Evolutionary conservation across 23 tunicate genomes (phyloP).

Genomic region (Aplidium turbinatum): DNA sequence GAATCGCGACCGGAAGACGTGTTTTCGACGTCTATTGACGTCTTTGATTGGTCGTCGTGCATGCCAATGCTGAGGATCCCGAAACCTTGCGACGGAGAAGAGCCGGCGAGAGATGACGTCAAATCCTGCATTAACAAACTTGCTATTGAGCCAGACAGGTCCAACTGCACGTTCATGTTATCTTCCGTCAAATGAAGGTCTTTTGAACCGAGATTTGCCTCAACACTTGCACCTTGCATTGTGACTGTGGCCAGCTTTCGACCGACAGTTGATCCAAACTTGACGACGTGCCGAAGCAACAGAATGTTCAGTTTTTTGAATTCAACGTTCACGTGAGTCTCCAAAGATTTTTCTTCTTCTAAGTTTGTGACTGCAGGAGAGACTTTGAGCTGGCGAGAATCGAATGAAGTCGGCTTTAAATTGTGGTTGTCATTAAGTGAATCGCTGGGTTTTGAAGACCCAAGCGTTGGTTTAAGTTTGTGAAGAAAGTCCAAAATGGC

Average conservation of each 20-base stretch:
- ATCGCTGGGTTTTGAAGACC: neutral
- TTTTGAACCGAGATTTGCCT: slow-evolving; percentile 14
- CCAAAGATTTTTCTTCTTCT: slow-evolving; percentile 10
- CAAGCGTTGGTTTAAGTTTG: slow-evolving; percentile 36
- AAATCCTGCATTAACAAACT: slow-evolving; percentile 75
- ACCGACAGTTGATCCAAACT: slow-evolving; percentile 34
- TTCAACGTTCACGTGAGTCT: slow-evolving; percentile 45
- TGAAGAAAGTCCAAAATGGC: slow-evolving; percentile 70
- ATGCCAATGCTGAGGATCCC: slow-evolving; percentile 56
- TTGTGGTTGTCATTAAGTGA: no score
- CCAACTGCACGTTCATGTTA: neutral
- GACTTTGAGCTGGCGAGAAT: no score
- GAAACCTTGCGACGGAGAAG: slow-evolving; percentile 15
- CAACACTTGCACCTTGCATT: slow-evolving; percentile 65
- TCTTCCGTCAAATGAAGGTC: neutral
- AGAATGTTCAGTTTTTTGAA: slow-evolving; percentile 74
- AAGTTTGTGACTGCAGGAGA: no score
- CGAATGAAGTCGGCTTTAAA: no score
- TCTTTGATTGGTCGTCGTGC: slow-evolving; percentile 7
- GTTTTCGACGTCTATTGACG: neutral
- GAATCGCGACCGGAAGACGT: neutral
- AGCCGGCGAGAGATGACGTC: slow-evolving; percentile 11
- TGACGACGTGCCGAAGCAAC: slow-evolving; percentile 70
- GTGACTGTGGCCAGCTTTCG: slow-evolving; percentile 84
- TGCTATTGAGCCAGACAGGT: slow-evolving; percentile 65